Evolutionary conservation across 2,888 invertebrate species (phyloP).

Genomic region (Balanococcus diminutus): DNA sequence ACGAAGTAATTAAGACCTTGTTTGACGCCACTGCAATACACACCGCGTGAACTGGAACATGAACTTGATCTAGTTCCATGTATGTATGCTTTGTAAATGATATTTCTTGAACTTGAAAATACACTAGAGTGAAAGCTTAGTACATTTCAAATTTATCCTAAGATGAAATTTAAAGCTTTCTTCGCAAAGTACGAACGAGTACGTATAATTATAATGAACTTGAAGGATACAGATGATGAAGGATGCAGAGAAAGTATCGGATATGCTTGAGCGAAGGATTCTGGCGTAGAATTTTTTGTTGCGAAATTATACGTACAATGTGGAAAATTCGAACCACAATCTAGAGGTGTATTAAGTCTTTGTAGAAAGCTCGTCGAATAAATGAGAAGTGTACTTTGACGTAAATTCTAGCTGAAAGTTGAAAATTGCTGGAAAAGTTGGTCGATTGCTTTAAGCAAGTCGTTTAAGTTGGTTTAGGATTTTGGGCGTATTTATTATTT

Average conservation of each 20-base stretch:
- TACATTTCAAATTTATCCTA: not conserved
- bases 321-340: no score
- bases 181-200: no score
- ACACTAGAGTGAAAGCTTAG: not conserved
- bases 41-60: constrained; percentile 22
- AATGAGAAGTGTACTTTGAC: not conserved
- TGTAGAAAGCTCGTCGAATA: not conserved
- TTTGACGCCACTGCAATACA: not conserved
- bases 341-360: not conserved
- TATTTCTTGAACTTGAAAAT: constrained; percentile 16
- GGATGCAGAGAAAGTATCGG: not conserved
- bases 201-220: no score
- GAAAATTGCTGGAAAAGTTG: not conserved
- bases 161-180: not conserved
- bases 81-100: not conserved
- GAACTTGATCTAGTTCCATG: constrained; percentile 15
- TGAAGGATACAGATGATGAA: not conserved
- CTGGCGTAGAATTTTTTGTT: not conserved
- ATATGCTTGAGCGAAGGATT: not conserved
- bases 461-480: no score
- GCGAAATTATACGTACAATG: no score
- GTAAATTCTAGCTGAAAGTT: not conserved
- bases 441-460: no score
- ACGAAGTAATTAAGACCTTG: not conserved
- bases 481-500: no score